A percentile compares a stretch with the other conserved stretches of the same genome.
phyloP scores from a whole-genome alignment of 2,113 vertebrate genomes.

The Suricata suricatta region DNA sequence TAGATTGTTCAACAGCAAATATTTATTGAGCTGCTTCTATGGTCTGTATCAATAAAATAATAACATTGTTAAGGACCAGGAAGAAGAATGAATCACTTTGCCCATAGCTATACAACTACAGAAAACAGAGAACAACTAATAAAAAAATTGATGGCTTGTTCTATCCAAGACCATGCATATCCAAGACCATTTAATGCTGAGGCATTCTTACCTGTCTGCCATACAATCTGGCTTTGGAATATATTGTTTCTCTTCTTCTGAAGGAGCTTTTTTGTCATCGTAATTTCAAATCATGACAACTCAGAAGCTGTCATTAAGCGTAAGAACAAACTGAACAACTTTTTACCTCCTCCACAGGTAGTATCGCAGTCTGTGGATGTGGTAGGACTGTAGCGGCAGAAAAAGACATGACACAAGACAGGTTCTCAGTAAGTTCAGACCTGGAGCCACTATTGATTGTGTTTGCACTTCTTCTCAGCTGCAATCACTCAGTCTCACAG shows the following conservation, averaged over 20 bases:
- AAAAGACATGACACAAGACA: background rate
- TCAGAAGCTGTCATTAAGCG: background rate
- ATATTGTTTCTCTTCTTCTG: background rate
- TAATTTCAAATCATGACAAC: conserved; percentile 2
- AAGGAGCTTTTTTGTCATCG: background rate
- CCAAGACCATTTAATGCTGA: background rate
- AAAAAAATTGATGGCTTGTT: background rate
- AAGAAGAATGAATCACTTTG: background rate
- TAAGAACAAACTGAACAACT: background rate
- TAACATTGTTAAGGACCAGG: background rate
- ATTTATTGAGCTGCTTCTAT: background rate
- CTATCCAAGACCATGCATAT: background rate
- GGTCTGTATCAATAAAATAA: background rate
- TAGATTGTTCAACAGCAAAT: background rate
- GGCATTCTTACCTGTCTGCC: background rate
- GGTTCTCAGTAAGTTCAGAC: background rate
- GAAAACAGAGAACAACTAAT: background rate
- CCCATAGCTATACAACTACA: background rate
- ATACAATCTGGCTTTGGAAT: background rate
- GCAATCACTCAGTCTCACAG: background rate
- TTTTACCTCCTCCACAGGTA: background rate
- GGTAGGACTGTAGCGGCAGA: background rate
- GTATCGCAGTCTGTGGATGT: too few species aligned
- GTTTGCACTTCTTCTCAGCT: background rate
- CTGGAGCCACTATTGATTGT: background rate